Evolutionary conservation across 2,888 invertebrate genomes (phyloP).

Genomic region (Actias luna): DNA sequence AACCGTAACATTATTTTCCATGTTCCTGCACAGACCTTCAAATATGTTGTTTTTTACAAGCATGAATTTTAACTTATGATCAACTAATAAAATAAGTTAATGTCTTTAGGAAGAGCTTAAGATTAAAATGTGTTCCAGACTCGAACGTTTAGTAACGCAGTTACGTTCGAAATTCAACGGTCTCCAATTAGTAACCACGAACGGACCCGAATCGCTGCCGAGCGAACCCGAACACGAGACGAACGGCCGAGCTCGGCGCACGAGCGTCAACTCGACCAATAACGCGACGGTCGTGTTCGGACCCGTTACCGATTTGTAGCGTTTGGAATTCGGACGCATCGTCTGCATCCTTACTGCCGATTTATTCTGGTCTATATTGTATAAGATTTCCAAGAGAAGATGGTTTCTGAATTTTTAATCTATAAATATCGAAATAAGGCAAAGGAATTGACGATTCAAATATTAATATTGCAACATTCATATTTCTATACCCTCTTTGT

Average conservation of each 20-base stretch:
- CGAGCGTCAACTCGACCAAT: slow-evolving; percentile 63
- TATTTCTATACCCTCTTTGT: background rate
- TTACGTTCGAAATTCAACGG: slow-evolving; percentile 78
- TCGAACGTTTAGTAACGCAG: slow-evolving; percentile 82
- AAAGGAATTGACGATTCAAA: background rate
- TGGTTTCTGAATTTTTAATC: slow-evolving; percentile 15
- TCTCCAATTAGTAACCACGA: slow-evolving; percentile 49
- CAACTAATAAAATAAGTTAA: background rate
- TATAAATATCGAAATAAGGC: background rate
- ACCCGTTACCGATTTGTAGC: slow-evolving; percentile 83
- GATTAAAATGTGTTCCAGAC: slow-evolving; percentile 67
- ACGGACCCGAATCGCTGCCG: slow-evolving; percentile 70
- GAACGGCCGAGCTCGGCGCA: slow-evolving; percentile 52
- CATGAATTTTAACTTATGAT: background rate
- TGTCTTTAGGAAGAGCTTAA: background rate
- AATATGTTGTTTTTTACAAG: background rate
- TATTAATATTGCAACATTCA: background rate
- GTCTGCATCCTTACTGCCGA: slow-evolving; percentile 52
- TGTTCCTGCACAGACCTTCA: background rate
- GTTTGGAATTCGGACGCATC: slow-evolving; percentile 51
- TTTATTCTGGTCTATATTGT: slow-evolving; percentile 54
- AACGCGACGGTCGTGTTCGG: slow-evolving; percentile 80
- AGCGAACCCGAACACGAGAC: slow-evolving; percentile 70
- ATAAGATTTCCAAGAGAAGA: slow-evolving; percentile 40
- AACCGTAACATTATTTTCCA: background rate